These are phyloP conservation scores for Spodoptera frugiperda DNA, from an alignment of 1,140 invertebrate species.

Conservation along the genomic window DNA sequence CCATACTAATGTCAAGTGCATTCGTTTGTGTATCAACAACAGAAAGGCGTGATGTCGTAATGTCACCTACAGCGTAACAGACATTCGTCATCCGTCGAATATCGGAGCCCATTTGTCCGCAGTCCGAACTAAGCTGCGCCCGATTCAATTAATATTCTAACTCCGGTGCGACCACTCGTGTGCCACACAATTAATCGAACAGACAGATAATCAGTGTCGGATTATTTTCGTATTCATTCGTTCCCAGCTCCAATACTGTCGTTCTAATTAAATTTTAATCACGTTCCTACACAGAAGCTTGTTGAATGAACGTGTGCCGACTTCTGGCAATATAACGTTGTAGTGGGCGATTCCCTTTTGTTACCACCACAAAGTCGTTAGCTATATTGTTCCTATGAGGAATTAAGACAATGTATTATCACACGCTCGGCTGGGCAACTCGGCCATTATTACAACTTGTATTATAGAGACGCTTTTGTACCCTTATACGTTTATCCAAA, in stretches of 20 bases:
- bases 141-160: constrained; percentile 53
- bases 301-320: constrained; percentile 4
- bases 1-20: too few species aligned
- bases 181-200: constrained; percentile 48
- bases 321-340: not conserved
- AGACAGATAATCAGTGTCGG: constrained; percentile 28
- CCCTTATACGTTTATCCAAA: not conserved
- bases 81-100: constrained; percentile 11
- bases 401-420: not conserved
- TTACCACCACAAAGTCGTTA: not conserved
- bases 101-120: not conserved
- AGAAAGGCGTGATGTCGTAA: not conserved
- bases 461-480: constrained; percentile 3
- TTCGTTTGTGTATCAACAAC: too few species aligned
- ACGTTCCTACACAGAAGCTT: constrained; percentile 23
- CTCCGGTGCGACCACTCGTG: constrained; percentile 31
- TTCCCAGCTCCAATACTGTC: constrained; percentile 21
- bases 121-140: not conserved
- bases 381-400: constrained; percentile 16
- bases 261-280: constrained; percentile 44
- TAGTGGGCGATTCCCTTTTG: constrained; percentile 8
- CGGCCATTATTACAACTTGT: too few species aligned
- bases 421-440: not conserved
- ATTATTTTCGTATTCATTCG: constrained; percentile 47
- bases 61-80: not conserved